Evolutionary conservation across 2,888 invertebrate genomes (phyloP), one percentile per base, ranked within the genome.

Genomic region (Onthophagus sagittarius): DNA sequence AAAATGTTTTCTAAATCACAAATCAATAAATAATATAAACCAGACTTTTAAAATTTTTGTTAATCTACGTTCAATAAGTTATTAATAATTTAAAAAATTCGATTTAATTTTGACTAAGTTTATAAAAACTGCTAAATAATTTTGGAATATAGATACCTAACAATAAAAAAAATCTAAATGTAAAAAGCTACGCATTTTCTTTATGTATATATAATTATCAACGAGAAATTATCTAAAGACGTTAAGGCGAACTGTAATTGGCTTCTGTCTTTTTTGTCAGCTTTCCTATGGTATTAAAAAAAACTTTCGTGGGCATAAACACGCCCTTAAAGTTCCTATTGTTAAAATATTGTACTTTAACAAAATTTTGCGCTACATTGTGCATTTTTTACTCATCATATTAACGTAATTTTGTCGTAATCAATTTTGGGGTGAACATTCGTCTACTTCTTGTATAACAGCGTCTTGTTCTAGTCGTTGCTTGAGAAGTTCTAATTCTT

Each of bases 371-470:
- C 39, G 39, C 39, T 53, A 53, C 39, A 11, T 53, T 67, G 31
- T 67, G 67, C 67, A 67, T 15, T 67, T 67, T 67, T 67, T 15
- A 15, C 32, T 67, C 31, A 7, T 67, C 7, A 14, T 14, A n/a
- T 23, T 67, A 5, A 14, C 15, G 15, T 70, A 15, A 11, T 62
- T 62, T 15, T 15, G 63, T 15, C 9, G 63, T 1, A 15, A 15
- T 78, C 79, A 84, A 78, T 84, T 84, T 79, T 85, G 85, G 62
- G 90, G 90, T 0, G 90, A 90, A 73, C 81, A 87, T 79, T 90
- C 90, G 69, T 91, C 92, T 5, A 91, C 91, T 82, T 93, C 93
- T 72, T 88, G 90, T 79, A 93, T 92, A 0, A 92, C 90, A 0
- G 90, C 88, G 82, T 91, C 92, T 23, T 90, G 89, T 79, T 93